These are phyloP conservation scores for Murina feae DNA, from an alignment of 2,113 vertebrate genomes.

Conservation along the genomic window DNA sequence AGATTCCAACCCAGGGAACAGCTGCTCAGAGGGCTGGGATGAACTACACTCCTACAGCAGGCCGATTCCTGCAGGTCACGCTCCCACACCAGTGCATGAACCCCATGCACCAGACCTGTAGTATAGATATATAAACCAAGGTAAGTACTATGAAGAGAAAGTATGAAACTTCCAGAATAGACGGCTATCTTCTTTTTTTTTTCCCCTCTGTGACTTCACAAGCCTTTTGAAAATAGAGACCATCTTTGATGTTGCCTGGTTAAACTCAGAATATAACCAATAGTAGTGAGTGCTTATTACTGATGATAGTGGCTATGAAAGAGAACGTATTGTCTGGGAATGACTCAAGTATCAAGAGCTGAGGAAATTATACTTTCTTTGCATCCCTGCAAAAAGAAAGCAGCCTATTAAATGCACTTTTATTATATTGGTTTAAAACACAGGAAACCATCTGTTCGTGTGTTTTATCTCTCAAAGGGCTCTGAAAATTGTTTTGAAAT, in stretches of 20 bases:
- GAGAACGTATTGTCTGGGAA: background rate
- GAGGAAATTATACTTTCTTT: background rate
- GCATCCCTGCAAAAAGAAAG: background rate
- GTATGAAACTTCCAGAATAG: background rate
- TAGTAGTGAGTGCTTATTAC: background rate
- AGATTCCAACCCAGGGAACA: too few species aligned
- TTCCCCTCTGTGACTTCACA: background rate
- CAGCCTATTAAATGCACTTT: background rate
- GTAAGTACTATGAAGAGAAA: background rate
- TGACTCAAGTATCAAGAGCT: background rate
- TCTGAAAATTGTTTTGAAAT: conserved; percentile 10
- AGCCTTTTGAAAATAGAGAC: background rate
- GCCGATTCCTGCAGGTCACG: too few species aligned
- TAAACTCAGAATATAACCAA: background rate
- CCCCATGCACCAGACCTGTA: too few species aligned
- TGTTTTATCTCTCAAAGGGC: background rate
- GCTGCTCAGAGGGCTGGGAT: too few species aligned
- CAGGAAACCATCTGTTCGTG: background rate
- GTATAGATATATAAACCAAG: background rate
- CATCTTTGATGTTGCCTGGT: background rate
- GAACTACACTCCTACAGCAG: too few species aligned
- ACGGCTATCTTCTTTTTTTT: background rate
- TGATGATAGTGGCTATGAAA: background rate
- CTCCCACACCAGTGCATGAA: too few species aligned
- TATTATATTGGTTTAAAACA: background rate